phyloP scores from a whole-genome alignment of 2,888 invertebrate species.

The Yponomeuta plumbellus region DNA sequence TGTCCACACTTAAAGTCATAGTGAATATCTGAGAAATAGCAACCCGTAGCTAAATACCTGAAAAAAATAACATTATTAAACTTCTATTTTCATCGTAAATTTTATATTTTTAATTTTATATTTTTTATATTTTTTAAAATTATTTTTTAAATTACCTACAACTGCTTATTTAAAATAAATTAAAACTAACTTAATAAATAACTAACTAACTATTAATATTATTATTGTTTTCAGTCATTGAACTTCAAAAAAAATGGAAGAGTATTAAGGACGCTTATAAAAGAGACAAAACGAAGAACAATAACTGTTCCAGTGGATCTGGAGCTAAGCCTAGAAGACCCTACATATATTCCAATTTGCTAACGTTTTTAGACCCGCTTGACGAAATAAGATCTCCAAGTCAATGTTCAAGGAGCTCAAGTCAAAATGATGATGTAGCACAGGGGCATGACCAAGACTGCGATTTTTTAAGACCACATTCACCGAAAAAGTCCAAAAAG shows the following conservation, averaged over 20 bases:
- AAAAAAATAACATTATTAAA: not conserved
- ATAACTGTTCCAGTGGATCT: constrained; percentile 15
- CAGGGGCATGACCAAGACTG: not conserved
- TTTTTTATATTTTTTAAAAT: no score
- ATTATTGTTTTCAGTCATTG: not conserved
- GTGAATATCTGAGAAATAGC: constrained; percentile 10
- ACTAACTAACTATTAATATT: constrained; percentile 5
- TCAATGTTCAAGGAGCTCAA: constrained; percentile 10
- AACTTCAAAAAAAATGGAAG: constrained; percentile 14
- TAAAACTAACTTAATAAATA: no score
- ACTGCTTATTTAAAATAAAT: no score
- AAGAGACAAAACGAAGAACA: constrained; percentile 15
- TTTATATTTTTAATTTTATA: no score
- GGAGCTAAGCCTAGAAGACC: constrained; percentile 18
- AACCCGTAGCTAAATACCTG: constrained; percentile 5
- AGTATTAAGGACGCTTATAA: constrained; percentile 11
- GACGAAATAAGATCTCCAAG: constrained; percentile 20
- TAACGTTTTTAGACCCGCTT: constrained; percentile 18
- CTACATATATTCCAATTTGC: constrained; percentile 20
- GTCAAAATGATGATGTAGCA: constrained; percentile 15
- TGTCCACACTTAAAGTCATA: constrained; percentile 7
- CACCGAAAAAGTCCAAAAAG: constrained; percentile 16
- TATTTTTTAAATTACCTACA: no score
- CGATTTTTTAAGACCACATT: constrained; percentile 17
- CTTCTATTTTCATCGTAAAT: no score